Percentiles rank a stretch among this genome's conserved stretches.
Evolutionary conservation across 2,888 invertebrate species (phyloP).

Genomic region (Lordiphosa fenestrarum): DNA sequence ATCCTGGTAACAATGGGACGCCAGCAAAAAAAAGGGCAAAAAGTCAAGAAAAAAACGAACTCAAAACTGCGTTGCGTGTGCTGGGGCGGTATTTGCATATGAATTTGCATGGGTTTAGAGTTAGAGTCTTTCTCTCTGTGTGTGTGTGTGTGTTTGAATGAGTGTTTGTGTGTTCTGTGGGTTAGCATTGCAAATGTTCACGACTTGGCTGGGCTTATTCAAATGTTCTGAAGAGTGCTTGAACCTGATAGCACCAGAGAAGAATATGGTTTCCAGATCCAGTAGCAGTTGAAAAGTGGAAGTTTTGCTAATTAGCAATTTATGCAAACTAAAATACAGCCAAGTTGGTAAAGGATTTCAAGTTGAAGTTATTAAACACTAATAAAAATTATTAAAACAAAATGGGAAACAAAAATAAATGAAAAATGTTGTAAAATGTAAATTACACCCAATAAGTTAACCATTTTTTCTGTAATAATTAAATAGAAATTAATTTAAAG

Average conservation of each 20-base stretch:
- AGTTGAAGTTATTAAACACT: not conserved
- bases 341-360: not conserved
- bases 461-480: not conserved
- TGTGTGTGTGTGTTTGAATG: not conserved
- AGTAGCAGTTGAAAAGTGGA: not conserved
- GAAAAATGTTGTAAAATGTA: not conserved
- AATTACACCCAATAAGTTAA: not conserved
- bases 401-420: not conserved
- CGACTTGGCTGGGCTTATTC: slow-evolving; percentile 54
- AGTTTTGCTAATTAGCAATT: not conserved
- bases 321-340: not conserved
- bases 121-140: slow-evolving; percentile 7
- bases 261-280: not conserved
- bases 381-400: not conserved
- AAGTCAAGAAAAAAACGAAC: slow-evolving; percentile 2
- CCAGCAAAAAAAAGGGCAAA: slow-evolving; percentile 6
- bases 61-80: slow-evolving; percentile 31
- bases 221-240: slow-evolving; percentile 54
- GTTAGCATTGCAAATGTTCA: slow-evolving; percentile 60
- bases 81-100: slow-evolving; percentile 53
- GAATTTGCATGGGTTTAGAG: slow-evolving; percentile 35
- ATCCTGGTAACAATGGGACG: slow-evolving; percentile 20
- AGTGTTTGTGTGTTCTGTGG: slow-evolving; percentile 16
- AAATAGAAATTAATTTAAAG: not conserved
- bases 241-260: slow-evolving; percentile 33